Evolutionary conservation across 2,888 invertebrate species (phyloP).

Genomic region (Mythimna ferrago): DNA sequence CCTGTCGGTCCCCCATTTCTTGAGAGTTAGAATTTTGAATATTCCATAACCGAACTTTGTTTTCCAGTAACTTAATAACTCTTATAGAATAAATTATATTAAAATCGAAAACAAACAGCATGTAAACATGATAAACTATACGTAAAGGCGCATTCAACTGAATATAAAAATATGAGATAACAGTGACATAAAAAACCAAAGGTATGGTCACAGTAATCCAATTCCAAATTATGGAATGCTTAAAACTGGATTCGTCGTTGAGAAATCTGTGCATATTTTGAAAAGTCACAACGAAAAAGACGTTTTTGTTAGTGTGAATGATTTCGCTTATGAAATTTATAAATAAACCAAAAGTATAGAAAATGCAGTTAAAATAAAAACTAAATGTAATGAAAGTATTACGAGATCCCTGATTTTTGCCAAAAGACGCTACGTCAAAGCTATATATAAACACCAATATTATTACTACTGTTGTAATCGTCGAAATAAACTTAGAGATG

Average conservation of each 20-base stretch:
- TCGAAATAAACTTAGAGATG: background rate
- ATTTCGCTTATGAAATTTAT: slow-evolving; percentile 8
- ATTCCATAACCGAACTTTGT: slow-evolving; percentile 37
- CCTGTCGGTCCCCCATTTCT: background rate
- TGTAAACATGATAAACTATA: background rate
- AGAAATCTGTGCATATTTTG: slow-evolving; percentile 31
- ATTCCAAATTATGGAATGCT: slow-evolving; percentile 7
- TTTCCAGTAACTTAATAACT: slow-evolving; percentile 21
- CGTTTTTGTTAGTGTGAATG: background rate
- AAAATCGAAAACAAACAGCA: slow-evolving; percentile 22
- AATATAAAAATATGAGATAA: background rate
- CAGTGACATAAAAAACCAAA: background rate
- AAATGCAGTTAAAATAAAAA: background rate
- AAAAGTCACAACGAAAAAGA: background rate
- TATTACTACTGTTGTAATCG: background rate
- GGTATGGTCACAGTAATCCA: background rate
- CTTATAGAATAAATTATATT: slow-evolving; percentile 18
- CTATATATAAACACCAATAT: background rate
- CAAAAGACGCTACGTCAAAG: background rate
- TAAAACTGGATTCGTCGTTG: background rate
- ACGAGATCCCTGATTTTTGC: background rate
- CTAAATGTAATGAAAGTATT: background rate
- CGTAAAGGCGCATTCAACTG: background rate
- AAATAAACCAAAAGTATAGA: background rate
- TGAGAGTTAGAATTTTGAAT: background rate